Base-by-base conservation (phyloP, 1,140 invertebrate species). In the Eriosoma lanigerum region DNA sequence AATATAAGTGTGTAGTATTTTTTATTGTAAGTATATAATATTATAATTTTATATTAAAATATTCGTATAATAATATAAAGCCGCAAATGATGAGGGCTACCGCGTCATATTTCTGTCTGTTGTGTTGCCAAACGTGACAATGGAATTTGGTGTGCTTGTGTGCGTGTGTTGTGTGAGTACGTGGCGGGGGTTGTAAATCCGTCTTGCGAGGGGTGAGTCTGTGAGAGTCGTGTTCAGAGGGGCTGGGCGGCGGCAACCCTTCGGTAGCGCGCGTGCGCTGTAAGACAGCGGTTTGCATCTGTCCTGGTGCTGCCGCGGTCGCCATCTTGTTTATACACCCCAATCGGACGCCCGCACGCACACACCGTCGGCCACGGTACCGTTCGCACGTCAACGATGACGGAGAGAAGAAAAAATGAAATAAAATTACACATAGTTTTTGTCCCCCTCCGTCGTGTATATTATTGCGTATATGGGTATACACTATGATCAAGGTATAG, bases 111-210 rank as follows among this genome's bases (percentile, higher is more conserved):
- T 78, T 78, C 75, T 26, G 52, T 62, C 38, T 56, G 75, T 78
- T 78, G 56, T 78, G 75, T 78, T 78, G 75, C 56, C 75, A 78
- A 78, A 78, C 75, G 19, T 78, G 75, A 78, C 56, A 78, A 78
- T 60, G 75, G 75, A 78, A 78, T 78, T 78, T 17, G 26, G n/a
- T 12, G 38, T 21, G 29, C 21, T 52, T 19, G 26, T 21, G 50
- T 58, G 64, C 8, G 21, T 62, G 60, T 62, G 9, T 19, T n/a
- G 17, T 29, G 26, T 62, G 29, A 3, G 19, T 62, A 24, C 29
- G 66, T 48, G 44, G 44, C 17, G 38, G 75, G 32, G 56, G 52
- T 62, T 32, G 56, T 26, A 50, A 56, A 29, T 21, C 26, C 21
- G 73, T 12, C 5, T 15, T 21, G 13, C 38, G n/a, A 58, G 56